Evolutionary conservation across 2,888 invertebrate genomes (phyloP).

Genomic region (Encarsia formosa): DNA sequence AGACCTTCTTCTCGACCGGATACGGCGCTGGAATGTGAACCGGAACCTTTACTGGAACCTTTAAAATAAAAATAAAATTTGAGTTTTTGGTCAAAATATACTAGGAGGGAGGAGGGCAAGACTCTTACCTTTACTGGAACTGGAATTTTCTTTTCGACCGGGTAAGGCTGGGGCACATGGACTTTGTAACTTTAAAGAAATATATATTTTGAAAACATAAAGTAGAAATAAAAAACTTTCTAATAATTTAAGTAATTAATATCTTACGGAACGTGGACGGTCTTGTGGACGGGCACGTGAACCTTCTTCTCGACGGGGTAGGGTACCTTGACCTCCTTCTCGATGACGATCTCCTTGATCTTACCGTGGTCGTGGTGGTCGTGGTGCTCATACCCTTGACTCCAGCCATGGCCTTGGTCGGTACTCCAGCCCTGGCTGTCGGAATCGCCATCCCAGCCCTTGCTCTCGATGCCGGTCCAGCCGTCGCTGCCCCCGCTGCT

Average conservation of each 20-base stretch:
- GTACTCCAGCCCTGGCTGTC: too few relatives aligned
- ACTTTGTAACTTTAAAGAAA: slow-evolving; percentile 59
- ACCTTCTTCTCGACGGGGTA: slow-evolving; percentile 60
- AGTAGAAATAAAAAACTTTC: too few relatives aligned
- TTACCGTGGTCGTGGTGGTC: slow-evolving; percentile 37
- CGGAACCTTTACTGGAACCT: slow-evolving; percentile 51
- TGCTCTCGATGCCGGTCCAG: slow-evolving; percentile 28
- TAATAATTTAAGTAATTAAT: too few relatives aligned
- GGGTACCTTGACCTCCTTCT: slow-evolving; percentile 54
- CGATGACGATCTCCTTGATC: slow-evolving; percentile 46
- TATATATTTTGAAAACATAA: too few relatives aligned
- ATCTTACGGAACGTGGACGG: slow-evolving; percentile 60
- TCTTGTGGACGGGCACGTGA: slow-evolving; percentile 50
- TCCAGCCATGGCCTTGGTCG: too few relatives aligned
- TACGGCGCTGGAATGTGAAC: slow-evolving; percentile 51
- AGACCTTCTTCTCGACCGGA: slow-evolving; percentile 50
- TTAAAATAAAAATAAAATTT: slow-evolving; percentile 73
- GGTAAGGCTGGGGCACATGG: slow-evolving; percentile 57
- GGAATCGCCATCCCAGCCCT: too few relatives aligned
- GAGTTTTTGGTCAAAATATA: slow-evolving; percentile 64
- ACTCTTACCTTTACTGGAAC: slow-evolving; percentile 55
- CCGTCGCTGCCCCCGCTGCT: slow-evolving; percentile 23
- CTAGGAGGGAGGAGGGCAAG: too few relatives aligned
- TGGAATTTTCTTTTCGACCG: slow-evolving; percentile 52
- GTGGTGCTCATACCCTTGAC: slow-evolving; percentile 7